Evolutionary conservation across 2,113 vertebrate genomes (phyloP), one percentile per base, ranked within the genome.

Genomic region (Anoura caudifer): DNA sequence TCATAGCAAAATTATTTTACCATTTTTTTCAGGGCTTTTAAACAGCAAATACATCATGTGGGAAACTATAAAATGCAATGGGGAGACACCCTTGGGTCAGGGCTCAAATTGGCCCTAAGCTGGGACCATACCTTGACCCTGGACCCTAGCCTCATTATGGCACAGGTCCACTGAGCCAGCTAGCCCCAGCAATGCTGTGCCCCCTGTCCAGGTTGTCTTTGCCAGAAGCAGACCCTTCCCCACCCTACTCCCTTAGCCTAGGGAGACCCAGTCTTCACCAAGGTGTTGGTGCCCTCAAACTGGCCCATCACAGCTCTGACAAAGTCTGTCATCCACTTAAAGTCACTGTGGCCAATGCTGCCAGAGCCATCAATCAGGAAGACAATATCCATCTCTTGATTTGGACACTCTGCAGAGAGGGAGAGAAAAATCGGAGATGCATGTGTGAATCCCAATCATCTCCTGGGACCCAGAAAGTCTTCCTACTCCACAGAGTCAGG

Each of bases 361-460:
- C 95, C 87, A 15, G 97, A 98, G 45, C 98, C 98, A 10, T 98
- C 98, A 0, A 98, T 97, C 69, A 98, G 96, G 90, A 98, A 97
- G 79, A 56, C 98, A 0, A 98, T 96, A 70, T 98, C 97, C 47
- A 94, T 95, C 65, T 93, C 87, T 79, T 92, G 92, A 4, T 11
- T 16, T 19, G 89, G 86, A 63, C 98, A 98, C 45, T 97, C 98
- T 98, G 90, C 7, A 11, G 72, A 69, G 61, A 89, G 83, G 61
- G 31, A 90, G 14, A 12, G 20, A 84, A 24, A 19, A 67, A 20
- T 33, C 65, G 6, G 56, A 72, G 56, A 73, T 0, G 0, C 16
- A 9, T 0, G 4, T 14, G 17, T 13, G 17, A 26, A 14, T 38
- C 41, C 26, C 20, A 43, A 31, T 20, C 36, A 9, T 28, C 43